A percentile compares a stretch with the other conserved stretches of the same genome.
These are phyloP conservation scores for Protula sp. DNA, from an alignment of 2,888 invertebrate species.

Conservation along the genomic window DNA sequence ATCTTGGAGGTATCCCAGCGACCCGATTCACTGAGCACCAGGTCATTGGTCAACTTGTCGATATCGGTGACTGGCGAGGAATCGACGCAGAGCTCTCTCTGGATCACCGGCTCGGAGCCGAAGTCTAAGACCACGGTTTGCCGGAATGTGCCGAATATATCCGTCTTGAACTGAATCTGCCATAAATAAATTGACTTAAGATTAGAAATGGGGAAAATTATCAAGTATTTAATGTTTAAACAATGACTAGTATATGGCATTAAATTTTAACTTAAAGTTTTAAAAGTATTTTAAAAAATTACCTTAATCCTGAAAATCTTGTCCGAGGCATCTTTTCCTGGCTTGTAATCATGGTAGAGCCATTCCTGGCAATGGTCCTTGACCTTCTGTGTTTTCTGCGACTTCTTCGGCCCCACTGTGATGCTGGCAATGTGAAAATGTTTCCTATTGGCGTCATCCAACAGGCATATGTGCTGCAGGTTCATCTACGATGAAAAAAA, in stretches of 20 bases:
- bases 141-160: conserved; percentile 72
- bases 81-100: conserved; percentile 64
- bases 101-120: conserved; percentile 58
- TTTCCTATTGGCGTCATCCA: conserved; percentile 67
- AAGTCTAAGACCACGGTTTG: conserved; percentile 75
- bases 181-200: too few species aligned
- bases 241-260: not conserved
- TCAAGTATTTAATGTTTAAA: not conserved
- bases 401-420: conserved; percentile 48
- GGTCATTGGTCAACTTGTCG: conserved; percentile 41
- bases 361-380: conserved; percentile 54
- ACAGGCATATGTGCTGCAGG: conserved; percentile 62
- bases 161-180: conserved; percentile 62
- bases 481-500: conserved; percentile 49
- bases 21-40: conserved; percentile 43
- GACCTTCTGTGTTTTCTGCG: conserved; percentile 41
- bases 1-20: conserved; percentile 62
- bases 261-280: not conserved
- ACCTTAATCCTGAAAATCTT: conserved; percentile 51
- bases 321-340: conserved; percentile 31
- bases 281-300: too few species aligned
- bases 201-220: not conserved
- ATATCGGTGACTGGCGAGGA: conserved; percentile 66
- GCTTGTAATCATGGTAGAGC: conserved; percentile 51
- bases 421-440: conserved; percentile 64